Conservation (phyloP, 2,797 vertebrate species). For the Falco concolor region DNA sequence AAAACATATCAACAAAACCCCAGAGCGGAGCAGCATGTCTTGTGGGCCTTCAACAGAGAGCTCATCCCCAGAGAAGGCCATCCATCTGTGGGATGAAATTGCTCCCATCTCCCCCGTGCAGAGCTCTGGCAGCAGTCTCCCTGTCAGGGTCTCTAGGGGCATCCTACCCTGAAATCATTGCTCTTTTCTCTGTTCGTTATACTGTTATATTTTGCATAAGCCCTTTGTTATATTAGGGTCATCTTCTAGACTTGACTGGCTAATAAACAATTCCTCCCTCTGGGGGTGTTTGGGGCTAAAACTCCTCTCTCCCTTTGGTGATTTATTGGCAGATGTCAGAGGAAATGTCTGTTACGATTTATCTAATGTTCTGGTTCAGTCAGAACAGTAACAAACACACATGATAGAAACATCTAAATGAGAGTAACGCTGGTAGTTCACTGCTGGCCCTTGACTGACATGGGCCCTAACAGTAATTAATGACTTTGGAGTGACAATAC, state of each 20-base stretch:
- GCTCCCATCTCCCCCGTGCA: neutral
- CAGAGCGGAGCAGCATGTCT: neutral
- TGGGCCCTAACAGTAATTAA: neutral
- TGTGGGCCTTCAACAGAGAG: neutral
- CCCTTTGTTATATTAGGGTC: slow-evolving; percentile 38
- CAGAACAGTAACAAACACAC: neutral
- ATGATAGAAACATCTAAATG: neutral
- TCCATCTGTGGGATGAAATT: neutral
- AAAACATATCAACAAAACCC: neutral
- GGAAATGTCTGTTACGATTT: neutral
- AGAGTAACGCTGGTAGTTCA: neutral
- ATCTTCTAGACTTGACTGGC: neutral
- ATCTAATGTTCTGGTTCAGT: neutral
- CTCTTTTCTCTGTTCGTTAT: neutral
- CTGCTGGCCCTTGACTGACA: neutral
- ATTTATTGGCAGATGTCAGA: slow-evolving; percentile 15
- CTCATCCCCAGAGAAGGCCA: neutral
- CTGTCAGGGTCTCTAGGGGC: neutral
- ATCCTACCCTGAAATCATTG: neutral
- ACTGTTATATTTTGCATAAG: slow-evolving; percentile 5
- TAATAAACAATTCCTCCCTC: slow-evolving; percentile 36
- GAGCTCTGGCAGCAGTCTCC: neutral
- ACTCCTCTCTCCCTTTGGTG: neutral
- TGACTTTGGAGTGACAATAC: neutral
- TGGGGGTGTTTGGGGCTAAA: neutral